Conservation (phyloP, 2,888 invertebrate species). For the Calliphora vomitoria region DNA sequence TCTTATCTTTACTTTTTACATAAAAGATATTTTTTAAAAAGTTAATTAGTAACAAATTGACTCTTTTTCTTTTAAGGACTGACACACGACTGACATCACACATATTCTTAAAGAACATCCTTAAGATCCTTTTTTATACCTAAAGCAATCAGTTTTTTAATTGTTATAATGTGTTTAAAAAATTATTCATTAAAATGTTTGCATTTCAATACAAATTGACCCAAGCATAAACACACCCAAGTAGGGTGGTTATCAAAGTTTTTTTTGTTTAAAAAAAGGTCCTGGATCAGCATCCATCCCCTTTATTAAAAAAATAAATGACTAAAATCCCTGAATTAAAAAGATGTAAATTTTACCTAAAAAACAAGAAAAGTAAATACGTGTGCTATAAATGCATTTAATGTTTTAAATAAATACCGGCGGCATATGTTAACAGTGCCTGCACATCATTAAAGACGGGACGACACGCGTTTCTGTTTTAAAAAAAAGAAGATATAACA, state of each 20-base stretch:
- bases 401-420: slow-evolving; percentile 57
- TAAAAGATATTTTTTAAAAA: background rate
- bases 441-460: slow-evolving; percentile 43
- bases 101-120: slow-evolving; percentile 3
- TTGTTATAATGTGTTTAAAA: background rate
- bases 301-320: slow-evolving; percentile 15
- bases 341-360: slow-evolving; percentile 55
- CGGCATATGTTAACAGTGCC: slow-evolving; percentile 47
- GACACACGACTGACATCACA: background rate
- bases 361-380: slow-evolving; percentile 37
- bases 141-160: background rate
- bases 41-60: slow-evolving; percentile 10
- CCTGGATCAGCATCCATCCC: slow-evolving; percentile 33
- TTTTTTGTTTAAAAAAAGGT: slow-evolving; percentile 1
- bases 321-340: slow-evolving; percentile 11
- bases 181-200: slow-evolving; percentile 12
- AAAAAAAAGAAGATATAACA: slow-evolving; percentile 19
- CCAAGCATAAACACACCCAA: slow-evolving; percentile 1
- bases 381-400: slow-evolving; percentile 55
- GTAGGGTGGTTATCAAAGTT: slow-evolving; percentile 7
- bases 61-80: background rate
- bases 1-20: too few relatives aligned
- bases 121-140: slow-evolving; percentile 17
- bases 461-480: slow-evolving; percentile 50
- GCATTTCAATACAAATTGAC: slow-evolving; percentile 48